A percentile compares a stretch with the other conserved stretches of the same genome.
Conservation (phyloP, 2,888 invertebrate species). For the Fragum fragum region DNA sequence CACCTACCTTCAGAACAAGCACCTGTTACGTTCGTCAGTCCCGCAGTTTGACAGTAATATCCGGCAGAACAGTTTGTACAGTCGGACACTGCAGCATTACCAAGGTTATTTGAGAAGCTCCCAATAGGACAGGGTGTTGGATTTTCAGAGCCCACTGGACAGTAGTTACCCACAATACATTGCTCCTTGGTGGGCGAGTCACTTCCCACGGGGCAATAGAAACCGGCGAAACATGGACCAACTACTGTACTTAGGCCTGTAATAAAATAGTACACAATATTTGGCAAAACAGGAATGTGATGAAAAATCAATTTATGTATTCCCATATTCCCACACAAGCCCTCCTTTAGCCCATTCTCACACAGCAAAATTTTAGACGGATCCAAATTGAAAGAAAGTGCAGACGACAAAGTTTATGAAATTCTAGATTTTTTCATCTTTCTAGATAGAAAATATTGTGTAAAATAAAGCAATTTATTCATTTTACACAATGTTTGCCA, state of each 20-base stretch:
- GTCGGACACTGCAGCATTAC: slow-evolving; percentile 70
- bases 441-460: too few species aligned
- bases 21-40: slow-evolving; percentile 79
- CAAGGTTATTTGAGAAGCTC: slow-evolving; percentile 83
- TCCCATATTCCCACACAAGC: background rate
- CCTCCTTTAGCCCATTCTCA: too few species aligned
- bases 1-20: slow-evolving; percentile 82
- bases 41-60: slow-evolving; percentile 82
- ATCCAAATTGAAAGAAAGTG: too few species aligned
- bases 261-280: too few species aligned
- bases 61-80: slow-evolving; percentile 82
- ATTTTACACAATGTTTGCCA: too few species aligned
- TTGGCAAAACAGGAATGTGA: too few species aligned
- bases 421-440: too few species aligned
- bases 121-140: slow-evolving; percentile 83
- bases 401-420: too few species aligned
- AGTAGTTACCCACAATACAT: slow-evolving; percentile 84
- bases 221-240: slow-evolving; percentile 80
- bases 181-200: slow-evolving; percentile 73
- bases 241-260: slow-evolving; percentile 80
- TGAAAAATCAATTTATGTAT: too few species aligned
- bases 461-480: too few species aligned
- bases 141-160: slow-evolving; percentile 77
- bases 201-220: slow-evolving; percentile 83
- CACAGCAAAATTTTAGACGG: too few species aligned